Evolutionary conservation across 2,113 vertebrate species (phyloP).

Genomic region (Cinclus cinclus): DNA sequence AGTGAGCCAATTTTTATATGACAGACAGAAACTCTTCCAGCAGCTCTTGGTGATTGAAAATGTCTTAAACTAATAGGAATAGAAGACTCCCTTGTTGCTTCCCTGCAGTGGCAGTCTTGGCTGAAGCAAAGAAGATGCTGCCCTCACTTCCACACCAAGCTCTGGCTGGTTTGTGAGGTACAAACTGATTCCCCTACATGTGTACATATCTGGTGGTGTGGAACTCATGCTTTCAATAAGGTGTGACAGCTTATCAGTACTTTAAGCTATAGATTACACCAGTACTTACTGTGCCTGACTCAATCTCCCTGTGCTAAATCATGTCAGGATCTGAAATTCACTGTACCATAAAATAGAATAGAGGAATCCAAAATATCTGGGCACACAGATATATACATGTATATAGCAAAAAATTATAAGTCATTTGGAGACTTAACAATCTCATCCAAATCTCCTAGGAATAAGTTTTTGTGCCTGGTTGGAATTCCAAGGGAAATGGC

Average conservation of each 20-base stretch:
- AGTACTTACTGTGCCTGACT: neutral
- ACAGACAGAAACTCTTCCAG: conserved; percentile 6
- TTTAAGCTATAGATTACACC: neutral
- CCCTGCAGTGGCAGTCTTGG: neutral
- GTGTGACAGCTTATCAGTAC: neutral
- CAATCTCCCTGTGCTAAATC: conserved; percentile 10
- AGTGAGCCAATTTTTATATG: neutral
- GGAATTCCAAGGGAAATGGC: neutral
- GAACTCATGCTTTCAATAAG: conserved; percentile 28
- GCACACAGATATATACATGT: neutral
- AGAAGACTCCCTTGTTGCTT: neutral
- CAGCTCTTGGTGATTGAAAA: neutral
- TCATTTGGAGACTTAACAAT: neutral
- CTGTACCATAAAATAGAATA: neutral
- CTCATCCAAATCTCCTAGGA: neutral
- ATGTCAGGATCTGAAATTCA: conserved; percentile 24
- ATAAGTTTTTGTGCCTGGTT: neutral
- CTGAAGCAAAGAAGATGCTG: neutral
- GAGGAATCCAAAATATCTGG: neutral
- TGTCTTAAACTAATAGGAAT: neutral
- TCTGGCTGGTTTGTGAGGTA: neutral
- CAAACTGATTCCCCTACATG: neutral
- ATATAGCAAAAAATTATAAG: neutral
- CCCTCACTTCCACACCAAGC: neutral
- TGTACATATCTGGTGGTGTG: neutral